Evolutionary conservation across 2,113 vertebrate genomes (phyloP), one percentile per base, ranked within the genome.

Genomic region (Crocuta crocuta): DNA sequence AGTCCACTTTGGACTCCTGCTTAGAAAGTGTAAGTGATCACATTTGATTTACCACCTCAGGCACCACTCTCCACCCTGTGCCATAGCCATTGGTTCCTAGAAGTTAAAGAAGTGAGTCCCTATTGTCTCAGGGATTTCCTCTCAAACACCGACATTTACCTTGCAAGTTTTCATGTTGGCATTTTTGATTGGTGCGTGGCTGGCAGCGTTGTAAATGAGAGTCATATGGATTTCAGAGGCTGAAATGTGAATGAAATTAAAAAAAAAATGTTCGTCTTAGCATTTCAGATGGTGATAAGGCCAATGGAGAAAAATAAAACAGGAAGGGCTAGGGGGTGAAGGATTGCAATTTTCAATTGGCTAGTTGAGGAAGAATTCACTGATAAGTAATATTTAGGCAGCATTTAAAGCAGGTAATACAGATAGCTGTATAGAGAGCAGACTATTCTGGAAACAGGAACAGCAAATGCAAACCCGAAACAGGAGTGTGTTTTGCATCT

Each of bases 231-330:
- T 74, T 87, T 91, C 61, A 70, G 11, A 58, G 19, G 45, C 4
- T 21, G 50, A 66, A 35, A 68, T 35, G 31, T 80, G 26, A 96
- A 58, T 23, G 16, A 55, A 61, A n/a, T 21, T 21, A 39, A 84
- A 48, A 82, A 82, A 43, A 65, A 1, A 35, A 61, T 13, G n/a
- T 80, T 50, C 26, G 21, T 66, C 39, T 87, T 70, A 70, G 24
- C 13, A 33, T 39, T 13, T 79, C 0, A n/a, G 53, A 45, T 88
- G 65, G 15, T 28, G 35, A 28, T 19, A n/a, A 73, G 39, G 24
- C 35, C 19, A 66, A 12, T 11, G 19, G 7, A 65, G 83, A 66
- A 98, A 98, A 96, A 99, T 98, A 98, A 99, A 99, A 76, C 98
- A 99, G 89, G 98, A 98, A 19, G 98, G 98, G 1, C 39, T 13